Conservation (phyloP, 1,140 invertebrate genomes). For the Tenebrio molitor region DNA sequence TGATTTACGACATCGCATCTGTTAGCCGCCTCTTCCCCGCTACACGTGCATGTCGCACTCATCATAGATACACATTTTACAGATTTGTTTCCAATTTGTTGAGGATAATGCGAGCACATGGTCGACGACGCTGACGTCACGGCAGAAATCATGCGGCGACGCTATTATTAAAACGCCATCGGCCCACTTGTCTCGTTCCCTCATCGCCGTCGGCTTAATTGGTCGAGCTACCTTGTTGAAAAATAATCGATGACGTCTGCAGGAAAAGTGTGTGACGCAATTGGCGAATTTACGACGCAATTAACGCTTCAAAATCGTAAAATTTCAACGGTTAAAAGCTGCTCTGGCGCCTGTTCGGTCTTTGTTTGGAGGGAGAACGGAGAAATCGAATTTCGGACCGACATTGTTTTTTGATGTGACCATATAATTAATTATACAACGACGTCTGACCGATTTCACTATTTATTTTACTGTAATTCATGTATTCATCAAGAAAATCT, state of each 20-base stretch:
- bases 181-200: no score
- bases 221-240: no score
- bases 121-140: background rate
- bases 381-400: no score
- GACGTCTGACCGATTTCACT: no score
- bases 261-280: constrained; percentile 31
- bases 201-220: no score
- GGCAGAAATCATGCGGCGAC: no score
- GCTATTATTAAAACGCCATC: no score
- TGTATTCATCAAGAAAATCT: no score
- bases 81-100: constrained; percentile 63
- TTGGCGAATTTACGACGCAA: constrained; percentile 4
- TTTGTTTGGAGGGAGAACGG: no score
- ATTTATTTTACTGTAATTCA: no score
- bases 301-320: constrained; percentile 6
- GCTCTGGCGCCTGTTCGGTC: constrained; percentile 24
- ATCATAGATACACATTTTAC: constrained; percentile 57
- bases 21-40: constrained; percentile 53
- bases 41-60: constrained; percentile 53
- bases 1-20: constrained; percentile 62
- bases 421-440: no score
- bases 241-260: constrained; percentile 24
- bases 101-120: constrained; percentile 7
- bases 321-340: background rate
- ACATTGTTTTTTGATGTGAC: no score